Conservation (phyloP, 2,113 vertebrate species). For the Carlito syrichta region DNA sequence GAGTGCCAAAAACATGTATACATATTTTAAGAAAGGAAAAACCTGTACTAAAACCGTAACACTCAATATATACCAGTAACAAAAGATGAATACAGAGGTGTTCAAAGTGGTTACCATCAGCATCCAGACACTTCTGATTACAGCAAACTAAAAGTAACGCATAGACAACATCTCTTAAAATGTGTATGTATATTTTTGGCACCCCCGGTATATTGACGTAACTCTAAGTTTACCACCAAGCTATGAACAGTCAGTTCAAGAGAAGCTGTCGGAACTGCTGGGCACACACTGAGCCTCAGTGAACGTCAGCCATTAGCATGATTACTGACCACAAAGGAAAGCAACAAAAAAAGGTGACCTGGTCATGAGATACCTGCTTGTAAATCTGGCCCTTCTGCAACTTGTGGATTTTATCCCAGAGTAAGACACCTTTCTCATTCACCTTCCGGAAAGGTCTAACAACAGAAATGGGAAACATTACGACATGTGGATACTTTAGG, state of each 20-base stretch:
- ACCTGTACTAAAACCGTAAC: too few relatives aligned
- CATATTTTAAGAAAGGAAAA: too few relatives aligned
- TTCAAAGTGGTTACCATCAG: too few relatives aligned
- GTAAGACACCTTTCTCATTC: conserved; percentile 93
- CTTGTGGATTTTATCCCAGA: conserved; percentile 97
- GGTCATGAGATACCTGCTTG: conserved; percentile 89
- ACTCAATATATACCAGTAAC: too few relatives aligned
- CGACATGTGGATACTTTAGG: not conserved
- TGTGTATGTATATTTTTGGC: too few relatives aligned
- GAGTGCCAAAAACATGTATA: too few relatives aligned
- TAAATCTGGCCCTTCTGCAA: conserved; percentile 98
- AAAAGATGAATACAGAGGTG: too few relatives aligned
- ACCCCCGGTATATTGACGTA: not conserved
- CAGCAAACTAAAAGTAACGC: too few relatives aligned
- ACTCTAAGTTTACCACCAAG: not conserved
- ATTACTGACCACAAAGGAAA: not conserved
- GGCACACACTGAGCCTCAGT: rapidly evolving
- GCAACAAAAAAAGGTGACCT: too few relatives aligned
- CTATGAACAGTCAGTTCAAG: not conserved
- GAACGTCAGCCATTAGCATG: rapidly evolving
- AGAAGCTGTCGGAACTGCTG: not conserved
- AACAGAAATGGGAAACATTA: not conserved
- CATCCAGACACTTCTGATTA: too few relatives aligned
- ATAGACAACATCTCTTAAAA: too few relatives aligned
- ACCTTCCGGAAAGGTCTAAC: conserved; percentile 95